These are phyloP conservation scores for Hiodon tergisus DNA, from an alignment of 2,113 vertebrate genomes.

Conservation along the genomic window DNA sequence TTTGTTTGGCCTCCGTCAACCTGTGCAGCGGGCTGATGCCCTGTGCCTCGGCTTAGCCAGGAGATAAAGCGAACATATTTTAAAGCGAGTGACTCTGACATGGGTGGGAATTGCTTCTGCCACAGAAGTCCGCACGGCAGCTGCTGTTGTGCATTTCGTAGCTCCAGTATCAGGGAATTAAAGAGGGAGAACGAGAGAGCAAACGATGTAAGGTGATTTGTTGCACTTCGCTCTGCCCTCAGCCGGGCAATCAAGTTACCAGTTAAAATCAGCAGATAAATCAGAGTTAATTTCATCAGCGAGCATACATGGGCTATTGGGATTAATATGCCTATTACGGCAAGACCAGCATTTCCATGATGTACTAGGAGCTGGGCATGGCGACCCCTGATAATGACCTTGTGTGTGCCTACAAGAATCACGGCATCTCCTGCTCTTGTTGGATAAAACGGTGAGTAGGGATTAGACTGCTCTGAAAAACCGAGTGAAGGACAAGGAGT, in stretches of 20 bases:
- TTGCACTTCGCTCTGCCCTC: background rate
- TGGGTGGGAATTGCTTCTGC: background rate
- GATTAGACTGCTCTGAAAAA: background rate
- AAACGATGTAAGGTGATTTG: background rate
- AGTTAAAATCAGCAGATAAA: too few relatives aligned
- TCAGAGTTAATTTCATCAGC: slow-evolving; percentile 1
- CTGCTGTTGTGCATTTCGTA: slow-evolving; percentile 8
- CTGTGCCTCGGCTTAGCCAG: background rate
- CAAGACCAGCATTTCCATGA: too few relatives aligned
- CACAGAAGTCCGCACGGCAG: background rate
- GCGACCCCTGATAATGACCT: background rate
- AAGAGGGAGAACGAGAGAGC: background rate
- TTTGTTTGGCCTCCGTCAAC: background rate
- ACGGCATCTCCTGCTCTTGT: background rate
- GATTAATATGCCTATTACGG: background rate
- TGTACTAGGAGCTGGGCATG: too few relatives aligned
- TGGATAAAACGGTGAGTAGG: background rate
- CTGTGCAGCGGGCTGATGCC: background rate
- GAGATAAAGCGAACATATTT: background rate
- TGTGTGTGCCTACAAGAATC: background rate
- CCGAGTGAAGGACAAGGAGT: background rate
- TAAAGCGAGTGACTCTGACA: background rate
- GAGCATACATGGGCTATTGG: background rate
- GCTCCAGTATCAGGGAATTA: background rate
- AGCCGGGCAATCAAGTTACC: background rate